Base-by-base conservation (phyloP, 1,140 invertebrate species). In the Cherax quadricarinatus region DNA sequence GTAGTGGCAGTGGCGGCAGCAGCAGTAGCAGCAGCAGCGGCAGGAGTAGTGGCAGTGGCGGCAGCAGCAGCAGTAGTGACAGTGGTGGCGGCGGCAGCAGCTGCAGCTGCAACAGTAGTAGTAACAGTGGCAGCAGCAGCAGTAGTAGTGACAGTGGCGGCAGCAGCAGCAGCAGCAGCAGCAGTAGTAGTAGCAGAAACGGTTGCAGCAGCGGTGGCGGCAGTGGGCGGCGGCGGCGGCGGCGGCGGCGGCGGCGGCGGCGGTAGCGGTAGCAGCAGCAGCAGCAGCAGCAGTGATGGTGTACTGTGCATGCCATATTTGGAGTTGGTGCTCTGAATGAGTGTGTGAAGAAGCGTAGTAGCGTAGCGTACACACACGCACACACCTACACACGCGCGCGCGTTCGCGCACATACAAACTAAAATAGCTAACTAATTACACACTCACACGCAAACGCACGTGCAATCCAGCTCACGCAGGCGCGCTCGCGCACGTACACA, bases 301-400 rank as follows among this genome's bases (percentile, higher is more conserved):
- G 70, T 7, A 18, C 16, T 3, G 62, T 30, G 24, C 24, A 24
- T 30, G 6, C n/a, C 24, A 30, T 75, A n/a, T 24, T 75, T 24
- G 70, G 21, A 9, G 70, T 75, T 3, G 70, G 21, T 24, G 9
- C 21, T 3, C n/a, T 75, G 70, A 75, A 75, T 75, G 70, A 75
- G 70, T 30, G 70, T 75, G 70, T 75, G 70, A 6, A 75, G 70
- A n/a, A 75, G 70, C 70, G 70, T 24, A 24, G 70, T 75, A 75
- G n/a, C 24, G 24, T 24, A 24, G 70, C 57, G 41, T 30, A 24
- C 53, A 62, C 53, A 84, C 82, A 84, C 82, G 53, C 82, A 84
- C 82, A 84, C 53, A 30, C 53, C 62, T 57, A 84, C 82, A 62
- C 82, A 83, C 81, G 53, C 81, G n/a, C 81, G 53, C 51, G n/a